Conservation (phyloP, 2,797 vertebrate species). For the Hyperoplus immaculatus region DNA sequence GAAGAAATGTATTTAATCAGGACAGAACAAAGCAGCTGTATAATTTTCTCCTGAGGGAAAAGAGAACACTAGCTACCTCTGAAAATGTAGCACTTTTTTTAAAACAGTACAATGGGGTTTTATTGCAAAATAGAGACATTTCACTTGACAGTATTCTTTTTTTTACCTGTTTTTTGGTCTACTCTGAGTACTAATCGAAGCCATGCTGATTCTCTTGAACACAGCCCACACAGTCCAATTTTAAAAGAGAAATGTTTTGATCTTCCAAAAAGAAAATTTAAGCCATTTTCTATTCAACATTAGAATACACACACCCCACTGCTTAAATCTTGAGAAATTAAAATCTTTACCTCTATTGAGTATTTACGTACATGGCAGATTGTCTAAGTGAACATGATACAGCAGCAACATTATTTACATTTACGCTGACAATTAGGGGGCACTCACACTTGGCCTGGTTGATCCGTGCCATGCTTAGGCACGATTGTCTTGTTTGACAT, state of each 20-base stretch:
- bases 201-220: slow-evolving; percentile 24
- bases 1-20: slow-evolving; percentile 82
- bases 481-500: too few relatives aligned
- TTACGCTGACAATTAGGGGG: background rate
- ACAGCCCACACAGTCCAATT: slow-evolving; percentile 26
- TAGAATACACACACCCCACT: background rate
- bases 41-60: slow-evolving; percentile 73
- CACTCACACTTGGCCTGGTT: too few relatives aligned
- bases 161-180: background rate
- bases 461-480: too few relatives aligned
- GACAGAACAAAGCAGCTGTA: slow-evolving; percentile 80
- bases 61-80: slow-evolving; percentile 57
- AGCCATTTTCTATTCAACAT: slow-evolving; percentile 6
- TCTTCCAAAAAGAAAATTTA: slow-evolving; percentile 16
- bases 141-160: slow-evolving; percentile 40
- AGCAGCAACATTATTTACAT: background rate
- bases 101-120: slow-evolving; percentile 51
- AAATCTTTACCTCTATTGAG: background rate
- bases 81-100: slow-evolving; percentile 50
- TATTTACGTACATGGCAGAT: background rate
- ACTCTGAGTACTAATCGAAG: slow-evolving; percentile 42
- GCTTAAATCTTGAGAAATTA: slow-evolving; percentile 1
- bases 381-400: background rate
- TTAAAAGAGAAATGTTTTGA: slow-evolving; percentile 29
- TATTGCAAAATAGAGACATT: slow-evolving; percentile 54